Base-by-base conservation (phyloP, 2,113 vertebrate species). In the Grantiella picta region DNA sequence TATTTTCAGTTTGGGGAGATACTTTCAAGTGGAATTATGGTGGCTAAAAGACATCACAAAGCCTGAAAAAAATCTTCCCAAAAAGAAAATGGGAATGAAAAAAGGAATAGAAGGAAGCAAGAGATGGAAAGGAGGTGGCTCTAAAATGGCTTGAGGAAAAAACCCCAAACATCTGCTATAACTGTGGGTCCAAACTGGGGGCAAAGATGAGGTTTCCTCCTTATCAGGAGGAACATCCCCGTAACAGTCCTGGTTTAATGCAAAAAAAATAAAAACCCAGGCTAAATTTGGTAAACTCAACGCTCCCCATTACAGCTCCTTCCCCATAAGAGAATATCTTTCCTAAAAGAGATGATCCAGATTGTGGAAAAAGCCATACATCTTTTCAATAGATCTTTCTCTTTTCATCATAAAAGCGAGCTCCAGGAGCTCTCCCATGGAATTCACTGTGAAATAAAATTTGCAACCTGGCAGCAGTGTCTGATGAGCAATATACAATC, bases 341-440 rank as follows among this genome's bases (percentile, higher is more conserved):
- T 68, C 35, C 57, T 61, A 42, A 81, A 92, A 82, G 22, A 53
- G 44, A 84, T 16, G 44, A 88, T 93, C 19, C 71, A 95, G 66
- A 92, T 84, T 92, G 72, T 45, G 19, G 29, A 17, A 81, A 75
- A 79, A 52, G 45, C 78, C 50, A 92, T 47, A 84, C 3, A 11
- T 52, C 27, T 84, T 95, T 94, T 76, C 93, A 96, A 88, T 7
- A 96, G 47, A 86, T 92, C 63, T 69, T 92, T 82, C 68, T 92
- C 65, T 90, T 89, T 78, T 75, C 72, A 96, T 93, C 72, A 84
- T 50, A 93, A 93, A 96, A 95, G 77, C 24, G 0, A 93, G 92
- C 66, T 76, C 66, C 88, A 92, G 77, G 82, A 96, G 79, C 73
- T 94, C 77, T 96, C 81, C 89, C 91, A 85, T 80, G 92, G 89